A percentile compares a stretch with the other conserved stretches of the same genome.
Conservation (phyloP, 1,140 invertebrate species). For the Drosophila cardini region DNA sequence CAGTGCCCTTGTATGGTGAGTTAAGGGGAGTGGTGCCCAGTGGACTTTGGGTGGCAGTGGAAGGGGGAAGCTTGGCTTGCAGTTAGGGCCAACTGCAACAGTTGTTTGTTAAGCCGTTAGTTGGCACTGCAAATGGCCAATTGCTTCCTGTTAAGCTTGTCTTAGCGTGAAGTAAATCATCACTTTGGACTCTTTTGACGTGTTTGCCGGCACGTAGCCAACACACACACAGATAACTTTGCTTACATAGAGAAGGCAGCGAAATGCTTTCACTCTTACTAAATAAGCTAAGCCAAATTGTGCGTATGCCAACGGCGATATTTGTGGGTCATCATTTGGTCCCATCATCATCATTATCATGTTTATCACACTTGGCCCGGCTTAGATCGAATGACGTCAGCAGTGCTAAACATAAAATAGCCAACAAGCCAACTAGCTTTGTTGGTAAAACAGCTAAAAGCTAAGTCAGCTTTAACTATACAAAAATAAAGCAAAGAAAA, state of each 20-base stretch:
- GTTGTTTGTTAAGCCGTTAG: slow-evolving; percentile 45
- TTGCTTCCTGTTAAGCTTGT: slow-evolving; percentile 60
- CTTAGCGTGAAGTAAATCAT: slow-evolving; percentile 18
- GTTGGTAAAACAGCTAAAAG: background rate
- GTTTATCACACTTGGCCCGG: background rate
- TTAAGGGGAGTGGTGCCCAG: background rate
- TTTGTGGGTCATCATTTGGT: slow-evolving; percentile 48
- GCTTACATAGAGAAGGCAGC: slow-evolving; percentile 28
- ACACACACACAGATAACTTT: slow-evolving; percentile 9
- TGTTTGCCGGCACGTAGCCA: slow-evolving; percentile 78
- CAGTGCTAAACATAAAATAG: background rate
- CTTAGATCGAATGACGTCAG: slow-evolving; percentile 32
- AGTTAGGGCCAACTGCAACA: slow-evolving; percentile 12
- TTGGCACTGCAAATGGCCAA: slow-evolving; percentile 48
- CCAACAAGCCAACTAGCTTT: background rate
- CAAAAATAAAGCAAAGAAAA: too few relatives aligned
- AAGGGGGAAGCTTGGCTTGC: background rate
- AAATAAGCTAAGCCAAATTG: slow-evolving; percentile 49
- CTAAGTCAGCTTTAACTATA: too few relatives aligned
- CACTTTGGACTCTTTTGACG: slow-evolving; percentile 44
- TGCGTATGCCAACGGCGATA: slow-evolving; percentile 20
- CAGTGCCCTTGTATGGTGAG: slow-evolving; percentile 43
- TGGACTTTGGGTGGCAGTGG: background rate
- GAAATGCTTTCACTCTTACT: slow-evolving; percentile 81
- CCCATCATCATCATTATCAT: background rate